Conservation (phyloP, 2,888 invertebrate genomes). For the Laspeyria flexula region DNA sequence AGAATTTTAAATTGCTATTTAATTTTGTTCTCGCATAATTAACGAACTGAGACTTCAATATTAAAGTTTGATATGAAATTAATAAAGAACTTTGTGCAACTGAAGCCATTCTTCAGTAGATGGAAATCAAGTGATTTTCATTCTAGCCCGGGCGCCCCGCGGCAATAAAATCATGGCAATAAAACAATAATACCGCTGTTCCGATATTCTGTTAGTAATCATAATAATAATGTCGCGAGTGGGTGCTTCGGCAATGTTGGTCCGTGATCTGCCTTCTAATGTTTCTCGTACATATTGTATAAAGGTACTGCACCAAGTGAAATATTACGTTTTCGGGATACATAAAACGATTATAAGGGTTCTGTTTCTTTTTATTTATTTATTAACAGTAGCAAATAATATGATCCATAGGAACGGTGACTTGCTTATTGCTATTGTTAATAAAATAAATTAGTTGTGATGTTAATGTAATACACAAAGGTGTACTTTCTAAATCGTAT, state of each 20-base stretch:
- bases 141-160: neutral
- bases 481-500: too few species aligned
- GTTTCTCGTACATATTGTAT: slow-evolving; percentile 51
- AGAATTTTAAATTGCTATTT: slow-evolving; percentile 11
- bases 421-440: too few species aligned
- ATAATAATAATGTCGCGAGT: slow-evolving; percentile 42
- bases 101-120: neutral
- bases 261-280: slow-evolving; percentile 50
- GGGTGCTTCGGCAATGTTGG: slow-evolving; percentile 30
- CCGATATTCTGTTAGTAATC: slow-evolving; percentile 45
- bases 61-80: slow-evolving; percentile 5
- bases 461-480: too few species aligned
- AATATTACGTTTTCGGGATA: slow-evolving; percentile 18
- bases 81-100: slow-evolving; percentile 3
- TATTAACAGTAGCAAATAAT: too few species aligned
- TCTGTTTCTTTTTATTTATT: too few species aligned
- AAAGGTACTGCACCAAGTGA: slow-evolving; percentile 43
- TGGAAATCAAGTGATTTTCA: slow-evolving; percentile 9
- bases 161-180: slow-evolving; percentile 40
- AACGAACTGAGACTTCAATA: slow-evolving; percentile 4
- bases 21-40: slow-evolving; percentile 6
- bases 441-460: too few species aligned
- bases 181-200: slow-evolving; percentile 42
- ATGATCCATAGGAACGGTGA: too few species aligned
- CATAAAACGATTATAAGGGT: neutral